These are phyloP conservation scores for Monomorium pharaonis DNA, from an alignment of 1,140 invertebrate genomes.

Conservation along the genomic window DNA sequence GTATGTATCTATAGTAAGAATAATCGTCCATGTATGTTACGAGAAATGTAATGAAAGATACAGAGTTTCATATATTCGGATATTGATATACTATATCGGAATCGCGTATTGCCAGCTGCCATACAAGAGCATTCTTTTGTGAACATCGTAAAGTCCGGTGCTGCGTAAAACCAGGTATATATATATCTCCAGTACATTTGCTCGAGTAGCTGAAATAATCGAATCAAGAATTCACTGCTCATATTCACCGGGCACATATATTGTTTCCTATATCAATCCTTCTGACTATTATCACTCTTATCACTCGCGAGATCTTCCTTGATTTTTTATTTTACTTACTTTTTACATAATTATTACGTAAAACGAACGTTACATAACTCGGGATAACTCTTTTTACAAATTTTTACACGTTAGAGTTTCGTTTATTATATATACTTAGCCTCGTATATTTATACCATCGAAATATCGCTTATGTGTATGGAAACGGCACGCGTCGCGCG, in stretches of 20 bases:
- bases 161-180: constrained; percentile 53
- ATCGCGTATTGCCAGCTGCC: constrained; percentile 61
- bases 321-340: constrained; percentile 49
- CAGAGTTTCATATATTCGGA: constrained; percentile 43
- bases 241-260: constrained; percentile 41
- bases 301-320: constrained; percentile 15
- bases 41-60: constrained; percentile 53
- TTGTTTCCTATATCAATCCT: constrained; percentile 33
- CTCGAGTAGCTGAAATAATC: constrained; percentile 54
- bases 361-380: constrained; percentile 65
- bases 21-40: background rate
- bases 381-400: constrained; percentile 64
- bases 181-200: constrained; percentile 44
- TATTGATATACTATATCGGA: constrained; percentile 55
- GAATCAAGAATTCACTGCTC: constrained; percentile 56
- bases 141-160: constrained; percentile 57
- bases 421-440: constrained; percentile 62
- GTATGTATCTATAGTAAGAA: constrained; percentile 7
- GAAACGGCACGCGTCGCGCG: constrained; percentile 5
- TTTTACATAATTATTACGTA: constrained; percentile 53
- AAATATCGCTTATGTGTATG: constrained; percentile 44
- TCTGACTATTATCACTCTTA: constrained; percentile 17
- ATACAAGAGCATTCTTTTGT: constrained; percentile 51
- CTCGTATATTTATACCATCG: constrained; percentile 56
- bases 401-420: constrained; percentile 67